Conservation (phyloP, 2,113 vertebrate genomes). For the Chlamydotis undulata region DNA sequence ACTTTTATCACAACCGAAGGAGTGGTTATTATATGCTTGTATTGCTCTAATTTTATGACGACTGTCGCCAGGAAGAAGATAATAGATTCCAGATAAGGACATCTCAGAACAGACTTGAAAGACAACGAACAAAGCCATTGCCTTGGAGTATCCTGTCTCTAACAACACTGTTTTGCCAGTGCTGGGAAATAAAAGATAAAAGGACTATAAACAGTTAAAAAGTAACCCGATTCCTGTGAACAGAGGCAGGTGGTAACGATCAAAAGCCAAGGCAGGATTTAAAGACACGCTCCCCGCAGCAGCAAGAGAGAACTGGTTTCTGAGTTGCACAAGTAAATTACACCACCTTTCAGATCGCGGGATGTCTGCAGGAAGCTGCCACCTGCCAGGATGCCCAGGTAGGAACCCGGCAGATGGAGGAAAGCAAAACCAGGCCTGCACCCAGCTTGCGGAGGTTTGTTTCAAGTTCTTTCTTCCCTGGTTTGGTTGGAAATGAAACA, state of each 20-base stretch:
- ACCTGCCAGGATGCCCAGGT: neutral
- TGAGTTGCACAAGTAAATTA: constrained; percentile 21
- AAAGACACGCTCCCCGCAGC: neutral
- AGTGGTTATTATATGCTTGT: neutral
- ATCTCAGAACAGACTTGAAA: constrained; percentile 39
- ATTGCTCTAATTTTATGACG: constrained; percentile 24
- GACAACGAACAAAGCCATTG: constrained; percentile 30
- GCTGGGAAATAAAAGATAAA: constrained; percentile 58
- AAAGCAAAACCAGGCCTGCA: neutral
- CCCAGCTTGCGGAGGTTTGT: neutral
- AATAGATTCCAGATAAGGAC: constrained; percentile 48
- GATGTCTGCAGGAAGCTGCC: neutral
- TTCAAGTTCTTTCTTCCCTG: neutral
- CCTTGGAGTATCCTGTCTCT: constrained; percentile 45
- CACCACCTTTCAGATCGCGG: neutral
- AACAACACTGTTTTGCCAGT: constrained; percentile 31
- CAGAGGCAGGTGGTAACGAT: constrained; percentile 44
- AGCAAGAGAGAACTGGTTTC: constrained; percentile 37
- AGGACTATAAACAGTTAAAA: constrained; percentile 59
- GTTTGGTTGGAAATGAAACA: neutral
- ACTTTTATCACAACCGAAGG: constrained; percentile 4
- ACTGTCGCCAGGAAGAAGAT: constrained; percentile 36
- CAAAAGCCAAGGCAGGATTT: constrained; percentile 54
- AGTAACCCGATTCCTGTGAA: constrained; percentile 52
- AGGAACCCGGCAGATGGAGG: neutral